Percentiles rank a stretch among this genome's conserved stretches.
These are phyloP conservation scores for Temnothorax rugatulus DNA, from an alignment of 2,888 invertebrate genomes.

Conservation along the genomic window DNA sequence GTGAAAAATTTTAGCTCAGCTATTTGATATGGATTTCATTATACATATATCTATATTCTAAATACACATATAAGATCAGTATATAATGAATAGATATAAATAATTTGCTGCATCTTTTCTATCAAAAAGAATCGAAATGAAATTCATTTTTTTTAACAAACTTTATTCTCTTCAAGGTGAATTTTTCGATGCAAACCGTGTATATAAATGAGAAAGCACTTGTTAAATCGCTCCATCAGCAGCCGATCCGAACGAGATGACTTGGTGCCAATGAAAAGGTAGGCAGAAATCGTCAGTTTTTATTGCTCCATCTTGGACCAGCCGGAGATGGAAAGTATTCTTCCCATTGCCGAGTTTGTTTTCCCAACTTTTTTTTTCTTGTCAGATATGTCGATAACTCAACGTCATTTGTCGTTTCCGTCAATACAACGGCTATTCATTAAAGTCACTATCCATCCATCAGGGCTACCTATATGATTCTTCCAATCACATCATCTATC, in stretches of 20 bases:
- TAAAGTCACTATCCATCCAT: constrained; percentile 51
- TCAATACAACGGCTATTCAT: constrained; percentile 44
- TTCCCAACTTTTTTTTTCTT: constrained; percentile 17
- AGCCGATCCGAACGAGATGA: constrained; percentile 60
- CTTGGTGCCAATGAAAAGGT: constrained; percentile 69
- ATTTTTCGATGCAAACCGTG: constrained; percentile 25
- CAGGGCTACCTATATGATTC: not conserved
- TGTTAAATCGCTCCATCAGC: constrained; percentile 59
- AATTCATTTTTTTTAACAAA: not conserved
- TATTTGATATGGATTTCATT: not conserved
- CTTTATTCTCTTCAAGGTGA: constrained; percentile 52
- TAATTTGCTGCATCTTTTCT: not conserved
- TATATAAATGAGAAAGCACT: constrained; percentile 53
- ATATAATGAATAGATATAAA: not conserved
- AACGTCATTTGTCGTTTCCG: constrained; percentile 40
- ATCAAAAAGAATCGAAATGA: not conserved
- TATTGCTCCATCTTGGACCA: constrained; percentile 57
- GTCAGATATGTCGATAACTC: constrained; percentile 45
- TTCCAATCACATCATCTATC: constrained; percentile 31
- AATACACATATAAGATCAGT: not conserved
- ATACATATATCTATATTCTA: not conserved
- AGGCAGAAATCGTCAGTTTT: constrained; percentile 73
- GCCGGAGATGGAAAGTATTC: constrained; percentile 11
- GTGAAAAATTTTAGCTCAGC: not conserved
- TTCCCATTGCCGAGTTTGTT: constrained; percentile 18